Conservation (phyloP, 2,113 vertebrate species). For the Oenanthe melanoleuca region DNA sequence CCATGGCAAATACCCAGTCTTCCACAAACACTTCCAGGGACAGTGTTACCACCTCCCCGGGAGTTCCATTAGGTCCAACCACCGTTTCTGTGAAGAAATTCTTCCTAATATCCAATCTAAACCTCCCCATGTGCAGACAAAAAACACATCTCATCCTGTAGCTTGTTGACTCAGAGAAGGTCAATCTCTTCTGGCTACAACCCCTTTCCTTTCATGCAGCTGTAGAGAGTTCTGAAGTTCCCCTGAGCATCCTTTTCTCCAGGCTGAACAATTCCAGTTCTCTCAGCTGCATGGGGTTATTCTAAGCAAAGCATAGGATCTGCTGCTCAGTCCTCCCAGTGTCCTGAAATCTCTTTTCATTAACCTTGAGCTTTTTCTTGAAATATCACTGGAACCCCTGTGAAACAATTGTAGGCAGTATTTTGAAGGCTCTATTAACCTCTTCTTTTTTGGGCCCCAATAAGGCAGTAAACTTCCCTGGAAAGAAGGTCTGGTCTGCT, state of each 20-base stretch:
- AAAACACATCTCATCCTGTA: not conserved
- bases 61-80: not conserved
- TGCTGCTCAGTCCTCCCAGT: not conserved
- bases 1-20: not conserved
- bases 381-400: not conserved
- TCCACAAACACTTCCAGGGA: not conserved
- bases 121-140: not conserved
- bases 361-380: not conserved
- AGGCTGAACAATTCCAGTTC: not conserved
- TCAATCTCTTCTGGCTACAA: not conserved
- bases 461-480: not conserved
- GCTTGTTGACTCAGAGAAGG: not conserved
- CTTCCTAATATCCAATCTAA: not conserved
- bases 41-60: not conserved
- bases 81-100: not conserved
- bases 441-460: not conserved
- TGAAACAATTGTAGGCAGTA: not conserved
- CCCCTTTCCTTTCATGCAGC: rapidly evolving
- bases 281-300: not conserved
- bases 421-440: not conserved
- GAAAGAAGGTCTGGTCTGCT: not conserved
- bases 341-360: not conserved
- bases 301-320: not conserved
- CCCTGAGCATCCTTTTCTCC: not conserved
- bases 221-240: not conserved